Evolutionary conservation across 2,113 vertebrate genomes (phyloP), one percentile per base, ranked within the genome.

Genomic region (Ptyas mucosa): DNA sequence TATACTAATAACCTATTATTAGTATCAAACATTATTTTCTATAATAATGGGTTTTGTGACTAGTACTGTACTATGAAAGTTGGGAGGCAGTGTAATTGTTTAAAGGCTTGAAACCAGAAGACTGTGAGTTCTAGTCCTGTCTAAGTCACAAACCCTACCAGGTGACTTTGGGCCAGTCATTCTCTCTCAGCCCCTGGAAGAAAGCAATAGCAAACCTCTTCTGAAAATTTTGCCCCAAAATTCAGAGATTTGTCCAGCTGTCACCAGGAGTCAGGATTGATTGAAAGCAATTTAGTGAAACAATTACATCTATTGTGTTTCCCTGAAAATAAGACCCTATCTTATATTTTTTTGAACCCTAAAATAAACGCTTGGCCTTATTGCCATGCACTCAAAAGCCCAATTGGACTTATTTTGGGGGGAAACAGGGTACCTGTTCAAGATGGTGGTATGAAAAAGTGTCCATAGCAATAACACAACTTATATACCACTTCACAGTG

Each of bases 251-350:
- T 81, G 6, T 39, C 69, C 34, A 81, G 69, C 0, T 39, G 34
- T 81, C 7, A 81, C 18, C 1, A 81, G 69, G 69, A 81, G 18
- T 39, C 69, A 81, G 21, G 7, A 81, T 8, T 39, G 14, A 39
- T n/a, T 39, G 18, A 34, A 81, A 81, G 12, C 15, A 81, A 81
- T 94, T 96, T 94, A 94, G 58, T 86, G 94, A 88, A 94, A 64
- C 39, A 93, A 89, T 95, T 93, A 89, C 34, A 18, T 93, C 94
- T 94, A 91, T 34, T 24, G 1, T 43, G 43, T 43, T 43, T 43
- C 43, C 43, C 43, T 43, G 43, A 43, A 43, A 43, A 43, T 43
- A 43, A 43, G 43, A 43, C 43, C 43, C 43, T 43, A 43, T 43
- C 43, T 43, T 43, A 43, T 43, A 43, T 43, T 43, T 43, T 43